phyloP scores from a whole-genome alignment of 2,113 vertebrate species.

The Centropus unirufus region DNA sequence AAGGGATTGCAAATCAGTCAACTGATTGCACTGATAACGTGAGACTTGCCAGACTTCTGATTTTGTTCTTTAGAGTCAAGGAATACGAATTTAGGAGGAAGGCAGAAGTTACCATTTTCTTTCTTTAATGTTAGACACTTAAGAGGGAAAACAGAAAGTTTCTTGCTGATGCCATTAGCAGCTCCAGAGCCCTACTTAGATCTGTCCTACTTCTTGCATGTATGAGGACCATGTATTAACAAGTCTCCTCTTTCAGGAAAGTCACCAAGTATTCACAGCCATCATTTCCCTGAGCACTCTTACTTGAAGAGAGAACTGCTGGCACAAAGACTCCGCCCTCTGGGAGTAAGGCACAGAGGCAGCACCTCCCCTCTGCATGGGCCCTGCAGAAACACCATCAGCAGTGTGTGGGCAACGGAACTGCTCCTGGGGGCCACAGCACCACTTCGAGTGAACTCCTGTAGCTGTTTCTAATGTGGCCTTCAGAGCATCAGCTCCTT shows the following conservation, averaged over 20 bases:
- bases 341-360: not conserved
- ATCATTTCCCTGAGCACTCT: not conserved
- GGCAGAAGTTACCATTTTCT: not conserved
- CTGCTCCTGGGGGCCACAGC: not conserved
- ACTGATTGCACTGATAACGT: not conserved
- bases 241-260: not conserved
- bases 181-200: not conserved
- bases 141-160: not conserved
- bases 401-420: not conserved
- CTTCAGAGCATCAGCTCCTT: not conserved
- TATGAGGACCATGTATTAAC: not conserved
- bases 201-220: not conserved
- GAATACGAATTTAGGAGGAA: not conserved
- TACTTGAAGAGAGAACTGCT: not conserved
- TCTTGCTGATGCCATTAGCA: not conserved
- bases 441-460: not conserved
- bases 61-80: not conserved
- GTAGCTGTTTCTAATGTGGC: not conserved
- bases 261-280: not conserved
- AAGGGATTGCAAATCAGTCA: not conserved
- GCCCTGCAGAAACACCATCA: not conserved
- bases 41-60: not conserved
- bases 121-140: not conserved
- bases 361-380: not conserved
- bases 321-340: not conserved